These are phyloP conservation scores for Penaeus indicus DNA, from an alignment of 1,140 invertebrate species.

Conservation along the genomic window DNA sequence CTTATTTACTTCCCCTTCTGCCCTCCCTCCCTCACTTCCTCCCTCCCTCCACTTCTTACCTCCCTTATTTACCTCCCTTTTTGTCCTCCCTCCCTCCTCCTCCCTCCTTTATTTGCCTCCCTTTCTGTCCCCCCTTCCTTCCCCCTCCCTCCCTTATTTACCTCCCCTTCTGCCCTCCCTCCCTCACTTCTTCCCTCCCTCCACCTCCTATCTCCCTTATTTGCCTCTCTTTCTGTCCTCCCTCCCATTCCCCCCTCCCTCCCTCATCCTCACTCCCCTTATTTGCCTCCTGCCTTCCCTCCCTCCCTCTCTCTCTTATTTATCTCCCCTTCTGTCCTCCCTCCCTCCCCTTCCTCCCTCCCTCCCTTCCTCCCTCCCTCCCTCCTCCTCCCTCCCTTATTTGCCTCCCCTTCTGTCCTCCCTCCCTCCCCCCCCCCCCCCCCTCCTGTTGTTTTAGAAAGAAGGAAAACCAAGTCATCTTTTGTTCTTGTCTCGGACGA, in stretches of 20 bases:
- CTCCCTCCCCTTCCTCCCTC: neutral
- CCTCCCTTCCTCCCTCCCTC: neutral
- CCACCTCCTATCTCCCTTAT: too few relatives aligned
- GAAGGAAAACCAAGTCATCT: slow-evolving; percentile 4
- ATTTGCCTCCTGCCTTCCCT: too few relatives aligned
- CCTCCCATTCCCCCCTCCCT: too few relatives aligned
- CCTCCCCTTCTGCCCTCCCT: neutral
- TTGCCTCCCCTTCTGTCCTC: too few relatives aligned
- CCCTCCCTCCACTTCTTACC: neutral
- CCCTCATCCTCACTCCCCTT: neutral
- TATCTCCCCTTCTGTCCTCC: neutral
- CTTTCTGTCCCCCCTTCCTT: neutral
- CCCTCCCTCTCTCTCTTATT: neutral
- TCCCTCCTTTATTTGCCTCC: neutral
- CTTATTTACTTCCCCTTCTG: neutral
- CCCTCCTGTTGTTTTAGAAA: neutral
- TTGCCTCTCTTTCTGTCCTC: neutral
- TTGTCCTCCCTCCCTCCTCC: neutral
- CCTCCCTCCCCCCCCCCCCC: neutral
- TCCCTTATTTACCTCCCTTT: neutral
- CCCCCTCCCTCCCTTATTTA: neutral
- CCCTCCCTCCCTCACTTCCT: neutral
- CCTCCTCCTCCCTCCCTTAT: neutral
- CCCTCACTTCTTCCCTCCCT: too few relatives aligned
- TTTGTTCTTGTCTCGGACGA: neutral